Conservation (phyloP, 1,140 invertebrate species). For the Drosophila navojoa region DNA sequence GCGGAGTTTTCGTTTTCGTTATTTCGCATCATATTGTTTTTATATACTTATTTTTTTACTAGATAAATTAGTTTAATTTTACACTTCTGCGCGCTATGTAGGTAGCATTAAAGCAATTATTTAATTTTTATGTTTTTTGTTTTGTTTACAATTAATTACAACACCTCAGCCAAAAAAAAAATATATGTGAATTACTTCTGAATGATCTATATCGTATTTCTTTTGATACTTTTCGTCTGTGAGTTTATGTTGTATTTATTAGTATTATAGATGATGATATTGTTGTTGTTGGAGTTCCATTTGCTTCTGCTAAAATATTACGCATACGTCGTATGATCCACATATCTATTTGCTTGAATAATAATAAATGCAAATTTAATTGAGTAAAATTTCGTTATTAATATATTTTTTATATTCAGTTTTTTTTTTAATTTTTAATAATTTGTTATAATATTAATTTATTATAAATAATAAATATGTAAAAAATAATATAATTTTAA, state of each 20-base stretch:
- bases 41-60: conserved; percentile 18
- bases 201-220: conserved; percentile 18
- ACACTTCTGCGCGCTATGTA: conserved; percentile 27
- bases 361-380: neutral
- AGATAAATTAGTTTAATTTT: conserved; percentile 8
- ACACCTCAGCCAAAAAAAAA: conserved; percentile 16
- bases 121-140: neutral
- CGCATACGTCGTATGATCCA: conserved; percentile 4
- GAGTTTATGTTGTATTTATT: neutral
- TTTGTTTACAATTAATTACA: conserved; percentile 47
- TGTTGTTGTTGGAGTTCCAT: neutral
- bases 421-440: too few relatives aligned
- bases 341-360: neutral
- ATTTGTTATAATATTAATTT: too few relatives aligned
- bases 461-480: too few relatives aligned
- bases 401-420: too few relatives aligned
- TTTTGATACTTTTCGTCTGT: neutral
- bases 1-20: neutral
- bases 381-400: too few relatives aligned
- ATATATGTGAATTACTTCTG: conserved; percentile 19
- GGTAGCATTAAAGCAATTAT: conserved; percentile 12
- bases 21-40: conserved; percentile 7
- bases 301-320: conserved; percentile 22
- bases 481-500: too few relatives aligned
- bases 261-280: neutral